Percentiles rank a stretch among this genome's conserved stretches.
These are phyloP conservation scores for Philereme vetulata DNA, from an alignment of 2,888 invertebrate genomes.

Conservation along the genomic window DNA sequence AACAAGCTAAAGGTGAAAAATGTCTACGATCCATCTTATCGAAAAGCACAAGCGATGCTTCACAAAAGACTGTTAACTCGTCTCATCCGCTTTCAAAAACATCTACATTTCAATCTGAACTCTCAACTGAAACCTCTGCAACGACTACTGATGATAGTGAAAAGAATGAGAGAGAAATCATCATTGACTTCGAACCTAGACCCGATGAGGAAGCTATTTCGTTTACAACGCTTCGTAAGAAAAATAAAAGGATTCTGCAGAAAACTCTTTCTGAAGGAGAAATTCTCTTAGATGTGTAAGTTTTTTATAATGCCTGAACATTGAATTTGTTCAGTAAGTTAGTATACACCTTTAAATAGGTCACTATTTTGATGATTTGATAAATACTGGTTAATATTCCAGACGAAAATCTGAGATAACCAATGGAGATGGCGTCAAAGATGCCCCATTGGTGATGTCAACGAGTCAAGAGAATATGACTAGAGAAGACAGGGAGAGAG, in stretches of 20 bases:
- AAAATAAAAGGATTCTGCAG: constrained; percentile 83
- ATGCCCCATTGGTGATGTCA: constrained; percentile 80
- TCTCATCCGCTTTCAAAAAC: constrained; percentile 76
- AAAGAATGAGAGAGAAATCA: constrained; percentile 90
- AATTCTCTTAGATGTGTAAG: constrained; percentile 86
- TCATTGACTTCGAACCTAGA: constrained; percentile 94
- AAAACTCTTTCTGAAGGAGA: constrained; percentile 93
- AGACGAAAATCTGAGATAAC: constrained; percentile 78
- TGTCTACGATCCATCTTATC: constrained; percentile 71
- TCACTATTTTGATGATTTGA: neutral
- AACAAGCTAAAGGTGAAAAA: constrained; percentile 71
- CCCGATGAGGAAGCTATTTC: constrained; percentile 86
- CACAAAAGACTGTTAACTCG: constrained; percentile 72
- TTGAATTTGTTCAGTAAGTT: neutral
- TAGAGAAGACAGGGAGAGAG: constrained; percentile 72
- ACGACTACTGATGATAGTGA: constrained; percentile 82
- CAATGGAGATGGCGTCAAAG: constrained; percentile 74
- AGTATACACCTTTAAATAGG: neutral
- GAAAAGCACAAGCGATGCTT: constrained; percentile 75
- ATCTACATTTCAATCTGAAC: constrained; percentile 80
- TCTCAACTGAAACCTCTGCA: constrained; percentile 79
- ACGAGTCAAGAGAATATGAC: constrained; percentile 86
- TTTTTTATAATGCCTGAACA: constrained; percentile 24
- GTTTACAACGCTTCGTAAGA: constrained; percentile 80
- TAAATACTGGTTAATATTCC: constrained; percentile 15